These are phyloP conservation scores for Cephus pygmeus DNA, from an alignment of 2,888 invertebrate species.

Conservation along the genomic window DNA sequence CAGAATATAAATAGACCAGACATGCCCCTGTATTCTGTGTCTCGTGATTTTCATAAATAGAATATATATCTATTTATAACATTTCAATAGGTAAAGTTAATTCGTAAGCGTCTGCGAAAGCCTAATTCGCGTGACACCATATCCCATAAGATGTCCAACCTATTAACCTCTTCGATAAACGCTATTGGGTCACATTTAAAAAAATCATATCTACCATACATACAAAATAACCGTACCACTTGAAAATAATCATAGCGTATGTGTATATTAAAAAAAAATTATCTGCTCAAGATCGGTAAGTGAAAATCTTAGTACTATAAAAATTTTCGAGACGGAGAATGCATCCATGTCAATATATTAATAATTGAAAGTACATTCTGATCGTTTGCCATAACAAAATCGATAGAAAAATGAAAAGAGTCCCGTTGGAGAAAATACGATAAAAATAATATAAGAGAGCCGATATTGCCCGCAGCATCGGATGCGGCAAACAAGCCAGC, in stretches of 20 bases:
- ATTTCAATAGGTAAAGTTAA: too few species aligned
- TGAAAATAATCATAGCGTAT: not conserved
- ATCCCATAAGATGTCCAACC: too few species aligned
- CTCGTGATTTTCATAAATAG: too few species aligned
- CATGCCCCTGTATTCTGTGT: too few species aligned
- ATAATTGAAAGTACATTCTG: not conserved
- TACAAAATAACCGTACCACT: not conserved
- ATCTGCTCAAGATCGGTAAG: not conserved
- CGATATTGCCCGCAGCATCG: conserved; percentile 20
- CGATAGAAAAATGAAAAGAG: not conserved
- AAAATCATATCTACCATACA: too few species aligned
- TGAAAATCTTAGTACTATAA: not conserved
- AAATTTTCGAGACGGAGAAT: not conserved
- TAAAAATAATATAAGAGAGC: conserved; percentile 3
- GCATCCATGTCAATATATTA: not conserved
- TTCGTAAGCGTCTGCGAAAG: too few species aligned
- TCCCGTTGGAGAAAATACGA: not conserved
- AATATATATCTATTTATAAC: too few species aligned
- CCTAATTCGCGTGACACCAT: too few species aligned
- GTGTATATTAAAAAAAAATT: not conserved
- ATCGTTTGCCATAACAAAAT: not conserved
- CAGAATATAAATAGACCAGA: too few species aligned
- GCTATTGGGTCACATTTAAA: too few species aligned
- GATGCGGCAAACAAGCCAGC: conserved; percentile 26
- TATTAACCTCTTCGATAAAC: too few species aligned